Evolutionary conservation across 2,888 invertebrate genomes (phyloP).

Genomic region (Agonum fuliginosum): DNA sequence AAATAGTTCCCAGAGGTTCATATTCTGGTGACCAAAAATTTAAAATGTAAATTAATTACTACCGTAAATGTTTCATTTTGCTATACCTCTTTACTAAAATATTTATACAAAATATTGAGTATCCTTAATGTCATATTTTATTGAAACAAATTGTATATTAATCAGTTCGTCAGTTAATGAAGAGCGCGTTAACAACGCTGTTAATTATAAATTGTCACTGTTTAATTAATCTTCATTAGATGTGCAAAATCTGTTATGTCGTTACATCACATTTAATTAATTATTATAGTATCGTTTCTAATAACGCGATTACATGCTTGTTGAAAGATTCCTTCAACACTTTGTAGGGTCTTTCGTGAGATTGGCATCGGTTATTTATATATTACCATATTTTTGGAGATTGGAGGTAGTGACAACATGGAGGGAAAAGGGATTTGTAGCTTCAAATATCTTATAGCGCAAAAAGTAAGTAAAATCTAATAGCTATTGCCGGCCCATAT

Average conservation of each 20-base stretch:
- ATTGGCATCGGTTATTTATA: constrained; percentile 18
- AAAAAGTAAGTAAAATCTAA: too few species aligned
- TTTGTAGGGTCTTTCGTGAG: constrained; percentile 4
- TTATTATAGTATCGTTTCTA: neutral
- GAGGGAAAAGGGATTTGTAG: too few species aligned
- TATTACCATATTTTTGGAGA: constrained; percentile 10
- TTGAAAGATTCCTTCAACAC: constrained; percentile 24
- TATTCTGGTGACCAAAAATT: too few species aligned
- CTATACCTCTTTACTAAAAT: too few species aligned
- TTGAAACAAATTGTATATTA: constrained; percentile 10
- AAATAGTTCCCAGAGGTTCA: too few species aligned
- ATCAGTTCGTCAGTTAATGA: constrained; percentile 16
- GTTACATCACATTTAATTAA: constrained; percentile 16
- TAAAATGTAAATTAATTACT: too few species aligned
- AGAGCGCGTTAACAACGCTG: constrained; percentile 1
- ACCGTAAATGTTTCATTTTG: too few species aligned
- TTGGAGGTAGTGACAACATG: too few species aligned
- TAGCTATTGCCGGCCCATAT: too few species aligned
- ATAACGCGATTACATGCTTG: neutral
- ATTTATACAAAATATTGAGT: too few species aligned
- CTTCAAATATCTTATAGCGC: too few species aligned
- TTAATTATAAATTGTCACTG: constrained; percentile 38
- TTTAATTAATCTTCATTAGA: constrained; percentile 42
- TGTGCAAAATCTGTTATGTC: constrained; percentile 16
- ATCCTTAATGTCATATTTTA: neutral